These are phyloP conservation scores for Eulimnadia texana DNA, from an alignment of 1,140 invertebrate species.

Conservation along the genomic window DNA sequence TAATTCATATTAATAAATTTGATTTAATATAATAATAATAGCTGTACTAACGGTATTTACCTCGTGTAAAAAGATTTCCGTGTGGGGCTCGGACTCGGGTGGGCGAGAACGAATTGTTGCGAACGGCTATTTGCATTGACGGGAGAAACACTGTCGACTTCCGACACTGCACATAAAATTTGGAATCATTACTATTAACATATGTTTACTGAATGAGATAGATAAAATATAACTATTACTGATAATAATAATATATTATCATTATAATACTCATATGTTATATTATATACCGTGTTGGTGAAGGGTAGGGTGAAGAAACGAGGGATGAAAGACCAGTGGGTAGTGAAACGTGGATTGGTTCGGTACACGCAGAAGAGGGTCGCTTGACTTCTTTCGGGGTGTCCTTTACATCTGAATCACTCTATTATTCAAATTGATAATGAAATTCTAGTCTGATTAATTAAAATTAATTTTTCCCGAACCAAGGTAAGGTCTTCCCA, in stretches of 20 bases:
- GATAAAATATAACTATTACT: not conserved
- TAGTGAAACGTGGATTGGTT: constrained; percentile 12
- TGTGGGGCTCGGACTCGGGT: constrained; percentile 50
- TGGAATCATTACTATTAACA: too few species aligned
- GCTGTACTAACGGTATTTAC: constrained; percentile 23
- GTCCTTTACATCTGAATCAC: constrained; percentile 10
- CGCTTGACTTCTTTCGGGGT: not conserved
- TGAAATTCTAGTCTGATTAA: not conserved
- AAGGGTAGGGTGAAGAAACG: constrained; percentile 11
- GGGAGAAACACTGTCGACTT: constrained; percentile 48
- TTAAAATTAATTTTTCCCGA: not conserved
- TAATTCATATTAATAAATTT: too few species aligned
- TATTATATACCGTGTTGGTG: constrained; percentile 1
- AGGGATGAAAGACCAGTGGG: constrained; percentile 11
- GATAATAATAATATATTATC: not conserved
- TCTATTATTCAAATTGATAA: not conserved
- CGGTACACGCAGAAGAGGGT: constrained; percentile 13
- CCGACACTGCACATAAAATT: constrained; percentile 16
- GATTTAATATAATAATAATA: constrained; percentile 1
- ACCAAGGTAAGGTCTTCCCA: constrained; percentile 73
- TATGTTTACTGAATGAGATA: too few species aligned
- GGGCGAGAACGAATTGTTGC: constrained; percentile 49
- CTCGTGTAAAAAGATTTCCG: constrained; percentile 57
- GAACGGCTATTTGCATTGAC: constrained; percentile 36
- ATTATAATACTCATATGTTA: not conserved